Evolutionary conservation across 2,888 invertebrate species (phyloP).

Genomic region (Volucella inflata): DNA sequence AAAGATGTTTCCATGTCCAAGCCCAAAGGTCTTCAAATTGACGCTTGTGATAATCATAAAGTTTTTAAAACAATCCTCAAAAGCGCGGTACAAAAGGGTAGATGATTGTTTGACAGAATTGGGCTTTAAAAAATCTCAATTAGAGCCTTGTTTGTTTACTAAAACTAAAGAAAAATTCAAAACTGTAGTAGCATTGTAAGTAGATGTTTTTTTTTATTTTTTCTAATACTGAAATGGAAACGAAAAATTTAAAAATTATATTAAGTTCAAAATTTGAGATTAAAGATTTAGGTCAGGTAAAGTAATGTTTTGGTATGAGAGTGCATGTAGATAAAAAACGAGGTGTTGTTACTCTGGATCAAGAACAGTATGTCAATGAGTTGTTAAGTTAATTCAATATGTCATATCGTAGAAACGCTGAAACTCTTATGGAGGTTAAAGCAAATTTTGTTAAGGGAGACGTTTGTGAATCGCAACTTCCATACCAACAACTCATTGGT

Average conservation of each 20-base stretch:
- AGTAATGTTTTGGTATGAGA: no score
- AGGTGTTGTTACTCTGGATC: no score
- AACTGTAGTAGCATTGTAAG: constrained; percentile 9
- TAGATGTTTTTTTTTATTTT: constrained; percentile 21
- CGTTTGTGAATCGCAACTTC: no score
- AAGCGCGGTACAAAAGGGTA: constrained; percentile 21
- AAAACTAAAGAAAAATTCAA: background rate
- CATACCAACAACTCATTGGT: no score
- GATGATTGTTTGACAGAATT: no score
- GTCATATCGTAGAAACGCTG: no score
- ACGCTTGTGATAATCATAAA: constrained; percentile 1
- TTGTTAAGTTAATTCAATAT: no score
- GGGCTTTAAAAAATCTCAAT: constrained; percentile 1
- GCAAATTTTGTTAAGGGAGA: no score
- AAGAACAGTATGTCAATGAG: no score
- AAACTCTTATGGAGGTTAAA: no score
- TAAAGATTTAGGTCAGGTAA: no score
- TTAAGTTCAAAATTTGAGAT: background rate
- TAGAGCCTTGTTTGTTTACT: constrained; percentile 8
- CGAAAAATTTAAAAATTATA: constrained; percentile 13
- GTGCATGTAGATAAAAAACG: no score
- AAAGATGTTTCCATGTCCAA: constrained; percentile 17
- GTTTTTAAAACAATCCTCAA: constrained; percentile 9
- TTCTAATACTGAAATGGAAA: constrained; percentile 13
- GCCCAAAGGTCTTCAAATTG: constrained; percentile 2